Conservation (phyloP, 2,113 vertebrate genomes). For the Meriones unguiculatus region DNA sequence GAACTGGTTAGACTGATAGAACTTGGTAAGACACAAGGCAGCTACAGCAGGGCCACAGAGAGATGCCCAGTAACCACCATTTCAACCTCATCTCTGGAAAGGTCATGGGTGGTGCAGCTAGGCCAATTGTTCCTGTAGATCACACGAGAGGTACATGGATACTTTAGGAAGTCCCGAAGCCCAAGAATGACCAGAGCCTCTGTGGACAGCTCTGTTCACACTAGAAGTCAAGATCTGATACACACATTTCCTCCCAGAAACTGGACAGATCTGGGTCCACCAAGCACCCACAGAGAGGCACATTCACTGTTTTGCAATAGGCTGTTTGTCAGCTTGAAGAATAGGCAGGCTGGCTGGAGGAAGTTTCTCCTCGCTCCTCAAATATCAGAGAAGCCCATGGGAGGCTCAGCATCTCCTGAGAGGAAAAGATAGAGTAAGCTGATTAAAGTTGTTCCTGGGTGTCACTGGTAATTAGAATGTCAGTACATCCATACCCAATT, state of each 20-base stretch:
- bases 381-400: neutral
- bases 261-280: no score
- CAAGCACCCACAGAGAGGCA: neutral
- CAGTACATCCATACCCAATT: neutral
- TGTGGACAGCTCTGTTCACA: rapidly evolving
- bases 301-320: rapidly evolving
- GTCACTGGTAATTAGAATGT: neutral
- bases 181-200: neutral
- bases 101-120: rapidly evolving
- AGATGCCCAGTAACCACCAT: rapidly evolving
- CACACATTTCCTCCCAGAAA: rapidly evolving
- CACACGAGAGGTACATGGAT: rapidly evolving
- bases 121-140: rapidly evolving
- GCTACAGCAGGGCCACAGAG: rapidly evolving
- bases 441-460: neutral
- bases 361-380: neutral
- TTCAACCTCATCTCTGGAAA: neutral
- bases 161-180: neutral
- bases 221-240: neutral
- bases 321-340: neutral
- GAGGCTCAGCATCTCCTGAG: rapidly evolving
- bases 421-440: neutral
- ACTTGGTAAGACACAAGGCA: neutral
- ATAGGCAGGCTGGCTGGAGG: rapidly evolving
- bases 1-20: no score